Conservation (phyloP, 2,113 vertebrate species). For the Zootoca vivipara region DNA sequence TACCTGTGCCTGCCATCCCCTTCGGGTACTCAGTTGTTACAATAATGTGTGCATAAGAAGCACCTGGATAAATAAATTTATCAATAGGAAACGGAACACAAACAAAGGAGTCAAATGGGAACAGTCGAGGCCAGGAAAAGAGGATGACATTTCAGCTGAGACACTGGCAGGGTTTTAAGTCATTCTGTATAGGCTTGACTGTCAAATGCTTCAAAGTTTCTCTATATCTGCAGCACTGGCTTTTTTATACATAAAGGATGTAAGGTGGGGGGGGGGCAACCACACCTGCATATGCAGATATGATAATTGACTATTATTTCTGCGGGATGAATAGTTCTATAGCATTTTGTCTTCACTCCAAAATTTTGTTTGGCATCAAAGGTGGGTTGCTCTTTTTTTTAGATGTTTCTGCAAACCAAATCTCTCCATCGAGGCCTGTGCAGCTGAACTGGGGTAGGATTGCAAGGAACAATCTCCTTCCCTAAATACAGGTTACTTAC, state of each 20-base stretch:
- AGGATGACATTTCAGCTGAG: background rate
- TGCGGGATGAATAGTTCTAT: background rate
- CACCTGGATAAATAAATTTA: background rate
- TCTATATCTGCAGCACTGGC: background rate
- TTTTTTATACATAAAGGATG: background rate
- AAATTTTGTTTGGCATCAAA: background rate
- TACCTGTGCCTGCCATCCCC: background rate
- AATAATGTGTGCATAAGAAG: background rate
- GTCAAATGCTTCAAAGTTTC: background rate
- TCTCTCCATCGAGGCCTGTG: background rate
- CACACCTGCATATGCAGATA: rapidly evolving
- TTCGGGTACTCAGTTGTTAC: background rate
- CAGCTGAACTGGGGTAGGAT: background rate
- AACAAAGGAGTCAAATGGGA: background rate
- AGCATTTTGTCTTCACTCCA: background rate
- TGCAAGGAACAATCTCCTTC: background rate
- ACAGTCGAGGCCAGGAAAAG: background rate
- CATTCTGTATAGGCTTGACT: background rate
- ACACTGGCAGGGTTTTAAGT: background rate
- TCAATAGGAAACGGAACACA: background rate
- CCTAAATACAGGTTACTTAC: conserved; percentile 24
- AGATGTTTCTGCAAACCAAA: background rate
- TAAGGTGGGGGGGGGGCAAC: background rate
- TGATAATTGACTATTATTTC: conserved; percentile 9
- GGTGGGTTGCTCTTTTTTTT: background rate